Conservation (phyloP, 2,797 vertebrate genomes). For the Catamblyrhynchus diadema region DNA sequence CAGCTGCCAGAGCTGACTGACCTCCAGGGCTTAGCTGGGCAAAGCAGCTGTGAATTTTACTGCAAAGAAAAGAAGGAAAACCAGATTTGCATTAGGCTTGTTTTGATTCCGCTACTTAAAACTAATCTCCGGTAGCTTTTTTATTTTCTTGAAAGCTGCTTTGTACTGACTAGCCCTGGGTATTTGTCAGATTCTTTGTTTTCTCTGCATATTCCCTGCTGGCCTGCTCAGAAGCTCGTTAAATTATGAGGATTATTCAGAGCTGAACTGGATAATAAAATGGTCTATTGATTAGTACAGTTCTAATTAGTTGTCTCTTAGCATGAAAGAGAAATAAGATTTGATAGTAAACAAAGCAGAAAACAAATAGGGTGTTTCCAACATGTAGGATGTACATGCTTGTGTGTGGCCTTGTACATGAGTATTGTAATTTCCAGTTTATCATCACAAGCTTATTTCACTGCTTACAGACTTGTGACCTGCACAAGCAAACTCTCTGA, state of each 20-base stretch:
- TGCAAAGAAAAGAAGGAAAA: neutral
- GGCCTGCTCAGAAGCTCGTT: conserved; percentile 23
- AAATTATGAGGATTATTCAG: conserved; percentile 60
- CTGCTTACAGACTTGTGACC: conserved; percentile 40
- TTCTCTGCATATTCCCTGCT: conserved; percentile 8
- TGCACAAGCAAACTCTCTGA: neutral
- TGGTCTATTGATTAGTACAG: conserved; percentile 59
- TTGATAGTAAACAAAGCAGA: conserved; percentile 56
- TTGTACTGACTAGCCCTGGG: conserved; percentile 3
- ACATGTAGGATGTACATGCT: neutral
- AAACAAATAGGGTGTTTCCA: conserved; percentile 51
- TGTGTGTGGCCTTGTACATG: neutral
- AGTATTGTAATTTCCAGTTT: neutral
- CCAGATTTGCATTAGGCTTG: neutral
- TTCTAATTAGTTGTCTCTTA: conserved; percentile 59
- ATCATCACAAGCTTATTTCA: neutral
- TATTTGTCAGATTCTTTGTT: conserved; percentile 45
- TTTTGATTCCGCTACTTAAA: conserved; percentile 16
- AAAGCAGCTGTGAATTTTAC: neutral
- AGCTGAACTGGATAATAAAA: conserved; percentile 47
- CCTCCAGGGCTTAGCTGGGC: neutral
- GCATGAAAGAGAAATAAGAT: conserved; percentile 50
- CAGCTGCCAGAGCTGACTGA: neutral
- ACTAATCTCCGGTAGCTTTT: conserved; percentile 16
- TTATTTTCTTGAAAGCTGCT: conserved; percentile 23